phyloP scores from a whole-genome alignment of 2,888 invertebrate species.

The Hemaris fuciformis region DNA sequence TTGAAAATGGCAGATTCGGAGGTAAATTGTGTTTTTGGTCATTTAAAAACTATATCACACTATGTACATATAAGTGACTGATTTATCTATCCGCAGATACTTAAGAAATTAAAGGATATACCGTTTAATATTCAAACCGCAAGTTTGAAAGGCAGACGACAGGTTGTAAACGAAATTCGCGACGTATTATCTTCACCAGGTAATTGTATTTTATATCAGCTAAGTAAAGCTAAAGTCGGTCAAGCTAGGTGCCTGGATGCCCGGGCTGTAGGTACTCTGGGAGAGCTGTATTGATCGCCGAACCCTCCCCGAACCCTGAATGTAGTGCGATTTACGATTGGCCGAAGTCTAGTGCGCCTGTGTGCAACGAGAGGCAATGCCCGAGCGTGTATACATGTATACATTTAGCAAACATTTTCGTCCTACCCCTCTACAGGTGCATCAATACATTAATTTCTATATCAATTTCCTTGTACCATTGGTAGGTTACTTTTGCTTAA shows the following conservation, averaged over 20 bases:
- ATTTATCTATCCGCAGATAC: constrained; percentile 72
- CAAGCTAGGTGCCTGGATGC: background rate
- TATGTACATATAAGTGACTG: constrained; percentile 13
- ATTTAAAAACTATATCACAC: background rate
- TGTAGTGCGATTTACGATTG: constrained; percentile 9
- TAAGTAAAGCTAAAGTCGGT: background rate
- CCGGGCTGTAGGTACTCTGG: constrained; percentile 28
- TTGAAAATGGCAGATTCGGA: constrained; percentile 85
- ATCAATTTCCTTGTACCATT: background rate
- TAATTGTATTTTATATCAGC: constrained; percentile 42
- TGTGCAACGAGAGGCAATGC: constrained; percentile 20
- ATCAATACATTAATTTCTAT: background rate
- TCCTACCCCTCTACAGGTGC: background rate
- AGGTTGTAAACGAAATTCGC: constrained; percentile 85
- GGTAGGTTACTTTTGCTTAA: background rate
- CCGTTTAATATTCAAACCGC: constrained; percentile 87
- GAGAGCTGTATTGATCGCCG: constrained; percentile 37
- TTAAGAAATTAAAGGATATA: constrained; percentile 87
- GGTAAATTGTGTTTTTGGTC: constrained; percentile 62
- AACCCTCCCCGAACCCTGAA: background rate
- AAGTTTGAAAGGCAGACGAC: constrained; percentile 86
- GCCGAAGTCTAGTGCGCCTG: constrained; percentile 18
- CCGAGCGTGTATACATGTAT: background rate
- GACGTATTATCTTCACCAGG: constrained; percentile 88
- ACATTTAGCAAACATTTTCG: background rate